Evolutionary conservation across 2,888 invertebrate genomes (phyloP).

Genomic region (Girardia tigrina): DNA sequence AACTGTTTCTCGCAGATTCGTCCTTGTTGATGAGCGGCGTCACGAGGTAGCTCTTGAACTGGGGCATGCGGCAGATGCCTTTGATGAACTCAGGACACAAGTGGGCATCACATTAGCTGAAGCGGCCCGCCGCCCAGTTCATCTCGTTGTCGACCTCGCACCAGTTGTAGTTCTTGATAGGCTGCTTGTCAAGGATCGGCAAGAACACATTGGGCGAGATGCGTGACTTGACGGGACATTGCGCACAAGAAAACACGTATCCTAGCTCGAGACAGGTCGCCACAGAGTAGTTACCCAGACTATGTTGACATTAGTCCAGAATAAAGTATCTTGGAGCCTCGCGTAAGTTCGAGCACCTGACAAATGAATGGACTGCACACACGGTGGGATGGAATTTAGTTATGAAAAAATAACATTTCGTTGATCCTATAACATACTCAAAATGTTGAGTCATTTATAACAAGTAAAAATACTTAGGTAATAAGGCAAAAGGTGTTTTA

Average conservation of each 20-base stretch:
- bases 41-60: no score
- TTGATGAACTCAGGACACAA: slow-evolving; percentile 74
- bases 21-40: no score
- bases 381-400: no score
- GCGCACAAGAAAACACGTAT: not conserved
- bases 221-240: not conserved
- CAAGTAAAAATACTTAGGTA: no score
- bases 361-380: no score
- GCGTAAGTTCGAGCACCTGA: not conserved
- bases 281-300: not conserved
- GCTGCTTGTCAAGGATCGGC: not conserved
- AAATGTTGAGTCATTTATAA: no score
- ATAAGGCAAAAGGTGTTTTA: no score
- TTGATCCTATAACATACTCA: no score
- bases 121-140: slow-evolving; percentile 66
- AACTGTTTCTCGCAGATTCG: no score
- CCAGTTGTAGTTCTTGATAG: slow-evolving; percentile 27
- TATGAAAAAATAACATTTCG: no score
- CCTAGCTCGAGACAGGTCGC: not conserved
- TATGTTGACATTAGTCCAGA: not conserved
- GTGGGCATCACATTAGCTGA: slow-evolving; percentile 75
- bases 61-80: slow-evolving; percentile 46
- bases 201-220: not conserved
- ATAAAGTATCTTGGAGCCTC: not conserved
- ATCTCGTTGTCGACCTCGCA: slow-evolving; percentile 77